These are phyloP conservation scores for Phylloscopus collybita DNA, from an alignment of 2,797 vertebrate species.

Conservation along the genomic window DNA sequence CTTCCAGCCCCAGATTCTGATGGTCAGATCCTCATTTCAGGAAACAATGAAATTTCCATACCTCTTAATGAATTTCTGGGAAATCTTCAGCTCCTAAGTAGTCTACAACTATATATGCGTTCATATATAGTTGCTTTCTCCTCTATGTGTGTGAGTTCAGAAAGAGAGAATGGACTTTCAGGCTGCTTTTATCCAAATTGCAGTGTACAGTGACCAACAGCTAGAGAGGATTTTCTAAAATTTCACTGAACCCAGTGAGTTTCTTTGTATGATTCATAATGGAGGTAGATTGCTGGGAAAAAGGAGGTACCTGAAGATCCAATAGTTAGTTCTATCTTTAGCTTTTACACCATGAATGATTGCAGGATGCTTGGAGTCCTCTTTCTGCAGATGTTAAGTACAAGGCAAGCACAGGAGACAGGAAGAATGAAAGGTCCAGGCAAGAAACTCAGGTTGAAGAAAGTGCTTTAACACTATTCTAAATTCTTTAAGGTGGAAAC, in stretches of 20 bases:
- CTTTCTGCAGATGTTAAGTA: neutral
- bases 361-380: neutral
- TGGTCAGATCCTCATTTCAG: neutral
- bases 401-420: neutral
- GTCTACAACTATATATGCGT: neutral
- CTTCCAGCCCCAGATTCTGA: neutral
- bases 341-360: neutral
- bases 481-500: conserved; percentile 74
- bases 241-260: neutral
- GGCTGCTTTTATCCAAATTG: neutral
- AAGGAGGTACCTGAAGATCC: neutral
- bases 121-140: neutral
- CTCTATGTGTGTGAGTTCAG: neutral
- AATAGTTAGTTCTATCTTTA: neutral
- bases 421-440: neutral
- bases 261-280: neutral
- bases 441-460: neutral
- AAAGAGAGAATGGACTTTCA: neutral
- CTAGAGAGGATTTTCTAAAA: neutral
- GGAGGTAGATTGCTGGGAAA: neutral
- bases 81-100: neutral
- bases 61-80: neutral
- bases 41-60: neutral
- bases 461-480: neutral
- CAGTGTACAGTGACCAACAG: neutral